Percentiles rank a stretch among this genome's conserved stretches.
These are phyloP conservation scores for Genyomyrus donnyi DNA, from an alignment of 2,113 vertebrate species.

Conservation along the genomic window DNA sequence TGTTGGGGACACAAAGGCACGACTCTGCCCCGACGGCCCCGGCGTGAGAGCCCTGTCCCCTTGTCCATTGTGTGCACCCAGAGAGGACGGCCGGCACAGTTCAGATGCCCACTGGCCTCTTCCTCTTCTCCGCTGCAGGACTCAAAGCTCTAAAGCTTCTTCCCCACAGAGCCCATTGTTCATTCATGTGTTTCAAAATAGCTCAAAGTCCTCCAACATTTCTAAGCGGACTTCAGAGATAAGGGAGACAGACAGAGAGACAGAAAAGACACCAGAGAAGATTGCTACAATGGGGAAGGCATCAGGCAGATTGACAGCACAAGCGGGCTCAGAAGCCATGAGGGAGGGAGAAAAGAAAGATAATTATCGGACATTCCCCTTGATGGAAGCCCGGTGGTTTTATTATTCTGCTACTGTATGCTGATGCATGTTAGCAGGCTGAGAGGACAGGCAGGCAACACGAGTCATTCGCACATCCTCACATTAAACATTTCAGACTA, in stretches of 20 bases:
- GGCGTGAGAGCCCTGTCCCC: background rate
- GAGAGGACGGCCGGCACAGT: background rate
- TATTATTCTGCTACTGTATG: background rate
- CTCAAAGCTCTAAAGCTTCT: background rate
- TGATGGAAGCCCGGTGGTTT: background rate
- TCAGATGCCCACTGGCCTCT: background rate
- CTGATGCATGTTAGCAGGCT: background rate
- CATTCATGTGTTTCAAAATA: background rate
- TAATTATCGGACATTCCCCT: background rate
- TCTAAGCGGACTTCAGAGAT: background rate
- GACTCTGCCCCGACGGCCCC: background rate
- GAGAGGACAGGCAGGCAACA: background rate
- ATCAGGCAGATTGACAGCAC: background rate
- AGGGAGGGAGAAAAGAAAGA: background rate
- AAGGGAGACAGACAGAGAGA: background rate
- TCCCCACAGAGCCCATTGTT: background rate
- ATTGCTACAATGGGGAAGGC: background rate
- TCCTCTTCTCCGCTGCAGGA: background rate
- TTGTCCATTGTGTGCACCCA: conserved; percentile 8
- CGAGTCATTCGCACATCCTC: background rate
- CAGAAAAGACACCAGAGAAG: background rate
- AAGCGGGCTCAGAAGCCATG: background rate
- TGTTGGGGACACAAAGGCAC: background rate
- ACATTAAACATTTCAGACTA: background rate
- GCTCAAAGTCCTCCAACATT: conserved; percentile 4